Percentiles rank a stretch among this genome's conserved stretches.
Conservation (phyloP, 2,797 vertebrate species). For the Melanotaenia maccullochi region DNA sequence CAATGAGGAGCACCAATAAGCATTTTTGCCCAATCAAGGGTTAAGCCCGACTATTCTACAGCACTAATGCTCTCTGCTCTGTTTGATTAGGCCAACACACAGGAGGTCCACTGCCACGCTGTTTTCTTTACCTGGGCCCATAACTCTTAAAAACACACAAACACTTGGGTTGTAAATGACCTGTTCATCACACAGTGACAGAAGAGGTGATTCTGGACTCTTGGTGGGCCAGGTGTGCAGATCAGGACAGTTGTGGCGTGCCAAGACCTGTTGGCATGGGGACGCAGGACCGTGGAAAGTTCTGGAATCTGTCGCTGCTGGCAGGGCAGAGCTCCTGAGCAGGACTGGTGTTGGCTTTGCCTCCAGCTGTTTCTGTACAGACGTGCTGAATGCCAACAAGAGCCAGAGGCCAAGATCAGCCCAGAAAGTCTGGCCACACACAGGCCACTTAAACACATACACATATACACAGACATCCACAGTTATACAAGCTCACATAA, state of each 20-base stretch:
- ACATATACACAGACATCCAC: slow-evolving; percentile 50
- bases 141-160: slow-evolving; percentile 84
- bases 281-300: slow-evolving; percentile 81
- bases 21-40: no score
- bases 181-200: slow-evolving; percentile 84
- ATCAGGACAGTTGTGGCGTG: slow-evolving; percentile 74
- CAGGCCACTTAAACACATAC: slow-evolving; percentile 75
- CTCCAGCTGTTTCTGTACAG: slow-evolving; percentile 85
- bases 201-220: slow-evolving; percentile 81
- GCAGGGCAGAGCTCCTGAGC: slow-evolving; percentile 74
- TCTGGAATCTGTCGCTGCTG: slow-evolving; percentile 85
- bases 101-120: slow-evolving; percentile 77
- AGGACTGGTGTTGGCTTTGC: slow-evolving; percentile 83
- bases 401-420: slow-evolving; percentile 80
- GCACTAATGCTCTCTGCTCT: slow-evolving; percentile 68
- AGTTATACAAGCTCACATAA: slow-evolving; percentile 61
- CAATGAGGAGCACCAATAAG: no score
- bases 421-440: slow-evolving; percentile 79
- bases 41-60: slow-evolving; percentile 65
- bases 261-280: slow-evolving; percentile 80
- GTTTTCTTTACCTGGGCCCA: slow-evolving; percentile 82
- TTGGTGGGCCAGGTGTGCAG: slow-evolving; percentile 84
- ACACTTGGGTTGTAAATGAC: slow-evolving; percentile 85
- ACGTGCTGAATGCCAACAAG: slow-evolving; percentile 79
- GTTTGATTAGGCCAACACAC: slow-evolving; percentile 80